phyloP scores from a whole-genome alignment of 2,797 vertebrate genomes.

The Masticophis lateralis region DNA sequence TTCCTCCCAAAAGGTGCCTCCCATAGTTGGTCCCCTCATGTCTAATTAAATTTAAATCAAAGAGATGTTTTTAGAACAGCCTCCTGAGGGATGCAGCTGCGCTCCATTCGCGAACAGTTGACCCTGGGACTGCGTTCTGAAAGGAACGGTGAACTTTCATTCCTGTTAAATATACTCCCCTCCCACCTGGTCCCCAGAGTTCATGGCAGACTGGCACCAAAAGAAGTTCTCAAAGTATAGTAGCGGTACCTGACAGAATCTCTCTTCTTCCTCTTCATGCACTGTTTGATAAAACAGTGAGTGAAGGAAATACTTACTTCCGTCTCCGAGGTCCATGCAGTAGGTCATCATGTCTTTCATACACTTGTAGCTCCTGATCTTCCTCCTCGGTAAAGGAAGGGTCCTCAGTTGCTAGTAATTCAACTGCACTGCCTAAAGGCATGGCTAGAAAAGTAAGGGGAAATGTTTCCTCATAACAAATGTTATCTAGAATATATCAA shows the following conservation, averaged over 20 bases:
- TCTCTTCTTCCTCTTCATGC: neutral
- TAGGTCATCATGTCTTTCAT: constrained; percentile 93
- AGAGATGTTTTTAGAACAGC: neutral
- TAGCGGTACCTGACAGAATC: neutral
- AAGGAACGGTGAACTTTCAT: neutral
- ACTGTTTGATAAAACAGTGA: neutral
- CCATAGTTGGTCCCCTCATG: neutral
- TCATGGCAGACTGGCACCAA: neutral
- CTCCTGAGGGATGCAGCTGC: neutral
- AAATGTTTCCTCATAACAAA: neutral
- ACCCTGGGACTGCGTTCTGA: neutral
- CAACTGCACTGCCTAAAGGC: constrained; percentile 86
- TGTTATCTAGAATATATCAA: neutral
- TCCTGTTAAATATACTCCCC: neutral
- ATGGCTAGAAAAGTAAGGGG: constrained; percentile 73
- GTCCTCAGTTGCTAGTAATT: constrained; percentile 89
- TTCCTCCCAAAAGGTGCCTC: neutral
- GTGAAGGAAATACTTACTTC: constrained; percentile 71
- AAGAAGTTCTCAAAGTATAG: neutral
- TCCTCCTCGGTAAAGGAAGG: constrained; percentile 79
- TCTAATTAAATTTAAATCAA: neutral
- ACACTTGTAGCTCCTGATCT: constrained; percentile 88
- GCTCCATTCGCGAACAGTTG: neutral
- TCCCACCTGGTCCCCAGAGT: neutral
- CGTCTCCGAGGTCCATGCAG: constrained; percentile 85